Percentiles rank a stretch among this genome's conserved stretches.
Conservation (phyloP, 2,797 vertebrate genomes). For the Phalanger gymnotis region DNA sequence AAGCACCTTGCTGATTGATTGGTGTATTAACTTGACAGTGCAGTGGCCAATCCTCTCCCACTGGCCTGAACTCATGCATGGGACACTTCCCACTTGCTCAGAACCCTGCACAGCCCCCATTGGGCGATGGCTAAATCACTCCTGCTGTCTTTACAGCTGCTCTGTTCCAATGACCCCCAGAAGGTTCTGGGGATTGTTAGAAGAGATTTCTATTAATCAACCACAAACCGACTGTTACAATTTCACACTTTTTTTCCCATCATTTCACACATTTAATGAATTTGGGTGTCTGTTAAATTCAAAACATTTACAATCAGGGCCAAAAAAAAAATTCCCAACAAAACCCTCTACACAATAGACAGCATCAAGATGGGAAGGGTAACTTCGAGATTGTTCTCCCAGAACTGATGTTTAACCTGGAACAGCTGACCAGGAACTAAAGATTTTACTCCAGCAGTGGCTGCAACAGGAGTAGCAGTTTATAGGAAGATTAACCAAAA, state of each 20-base stretch:
- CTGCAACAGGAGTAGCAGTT: background rate
- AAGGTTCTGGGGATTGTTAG: conserved; percentile 85
- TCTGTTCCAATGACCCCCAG: conserved; percentile 87
- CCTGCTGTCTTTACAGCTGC: conserved; percentile 90
- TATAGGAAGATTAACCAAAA: background rate
- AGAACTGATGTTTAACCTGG: background rate
- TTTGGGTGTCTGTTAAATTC: conserved; percentile 82
- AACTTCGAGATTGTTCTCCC: conserved; percentile 8
- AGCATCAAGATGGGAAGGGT: conserved; percentile 62
- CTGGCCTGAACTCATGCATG: conserved; percentile 78
- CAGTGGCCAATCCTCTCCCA: conserved; percentile 72
- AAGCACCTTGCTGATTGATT: conserved; percentile 71
- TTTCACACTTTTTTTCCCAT: conserved; percentile 87
- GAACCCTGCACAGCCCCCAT: conserved; percentile 76
- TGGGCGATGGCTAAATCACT: conserved; percentile 83
- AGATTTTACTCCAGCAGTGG: background rate
- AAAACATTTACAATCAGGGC: conserved; percentile 78
- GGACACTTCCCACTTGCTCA: conserved; percentile 84
- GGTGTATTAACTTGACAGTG: conserved; percentile 80
- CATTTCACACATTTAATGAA: conserved; percentile 88
- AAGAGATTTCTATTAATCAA: conserved; percentile 89
- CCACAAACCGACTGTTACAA: conserved; percentile 86
- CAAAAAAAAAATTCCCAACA: conserved; percentile 33
- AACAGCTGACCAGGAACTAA: background rate
- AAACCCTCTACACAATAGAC: conserved; percentile 60